A percentile compares a stretch with the other conserved stretches of the same genome.
Conservation (phyloP, 2,888 invertebrate genomes). For the Stenurella melanura region DNA sequence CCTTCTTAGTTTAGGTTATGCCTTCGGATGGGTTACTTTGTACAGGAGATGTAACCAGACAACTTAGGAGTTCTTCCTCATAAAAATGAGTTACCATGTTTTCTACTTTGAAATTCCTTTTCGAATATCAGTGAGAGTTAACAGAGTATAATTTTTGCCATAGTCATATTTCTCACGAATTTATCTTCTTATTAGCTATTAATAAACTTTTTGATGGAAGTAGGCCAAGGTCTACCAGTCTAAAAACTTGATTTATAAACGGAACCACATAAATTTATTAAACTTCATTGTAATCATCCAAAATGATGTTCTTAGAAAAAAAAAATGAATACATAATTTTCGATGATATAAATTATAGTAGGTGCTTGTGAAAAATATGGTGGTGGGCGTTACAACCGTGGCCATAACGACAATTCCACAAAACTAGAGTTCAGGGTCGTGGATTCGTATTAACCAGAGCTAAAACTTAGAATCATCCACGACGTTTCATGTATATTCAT, state of each 20-base stretch:
- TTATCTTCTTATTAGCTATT: not conserved
- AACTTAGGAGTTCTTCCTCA: too few species aligned
- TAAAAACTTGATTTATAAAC: constrained; percentile 5
- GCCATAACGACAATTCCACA: constrained; percentile 29
- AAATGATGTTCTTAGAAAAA: not conserved
- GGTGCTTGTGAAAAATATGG: not conserved
- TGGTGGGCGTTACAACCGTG: constrained; percentile 11
- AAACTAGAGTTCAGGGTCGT: constrained; percentile 33
- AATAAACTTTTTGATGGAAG: not conserved
- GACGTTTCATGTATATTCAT: constrained; percentile 16
- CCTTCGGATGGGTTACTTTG: too few species aligned
- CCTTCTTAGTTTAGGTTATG: too few species aligned
- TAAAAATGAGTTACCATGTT: too few species aligned
- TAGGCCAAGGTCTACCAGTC: constrained; percentile 24
- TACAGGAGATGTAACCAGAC: too few species aligned
- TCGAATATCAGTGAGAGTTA: too few species aligned
- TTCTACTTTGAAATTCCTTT: too few species aligned
- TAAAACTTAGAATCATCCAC: constrained; percentile 7
- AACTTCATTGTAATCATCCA: not conserved
- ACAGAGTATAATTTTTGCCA: too few species aligned
- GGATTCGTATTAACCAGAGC: constrained; percentile 17
- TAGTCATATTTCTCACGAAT: not conserved
- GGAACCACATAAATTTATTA: not conserved
- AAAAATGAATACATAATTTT: constrained; percentile 12
- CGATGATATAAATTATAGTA: not conserved